These are phyloP conservation scores for Tenthredo scrophulariae DNA, from an alignment of 2,888 invertebrate genomes.

Conservation along the genomic window DNA sequence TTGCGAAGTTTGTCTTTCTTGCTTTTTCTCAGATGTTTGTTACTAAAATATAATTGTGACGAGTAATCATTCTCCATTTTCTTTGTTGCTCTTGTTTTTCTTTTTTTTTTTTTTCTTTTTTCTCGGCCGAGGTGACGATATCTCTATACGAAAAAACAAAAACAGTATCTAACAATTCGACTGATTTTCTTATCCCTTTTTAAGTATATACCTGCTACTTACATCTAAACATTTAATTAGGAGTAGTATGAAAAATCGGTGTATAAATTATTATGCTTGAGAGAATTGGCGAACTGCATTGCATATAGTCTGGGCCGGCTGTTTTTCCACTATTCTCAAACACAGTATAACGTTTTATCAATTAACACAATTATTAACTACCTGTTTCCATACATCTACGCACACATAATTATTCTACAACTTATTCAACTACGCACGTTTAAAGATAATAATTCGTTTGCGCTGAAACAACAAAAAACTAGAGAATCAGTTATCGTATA, in stretches of 20 bases:
- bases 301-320: not conserved
- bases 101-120: not conserved
- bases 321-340: not conserved
- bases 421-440: not conserved
- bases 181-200: constrained; percentile 14
- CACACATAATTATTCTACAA: not conserved
- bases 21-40: not conserved
- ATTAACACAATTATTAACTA: not conserved
- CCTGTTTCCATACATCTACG: not conserved
- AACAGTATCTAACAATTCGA: not conserved
- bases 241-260: not conserved
- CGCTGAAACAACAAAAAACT: not conserved
- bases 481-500: not conserved
- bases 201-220: not conserved
- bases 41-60: not conserved
- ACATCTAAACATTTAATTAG: not conserved
- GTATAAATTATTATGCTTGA: not conserved
- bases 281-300: not conserved
- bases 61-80: not conserved
- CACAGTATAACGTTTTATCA: not conserved
- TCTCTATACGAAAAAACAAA: not conserved
- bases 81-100: not conserved
- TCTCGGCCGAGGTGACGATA: not conserved
- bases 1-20: not conserved
- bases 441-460: not conserved